Evolutionary conservation across 2,113 vertebrate genomes (phyloP), one percentile per base, ranked within the genome.

Genomic region (Neofelis nebulosa): DNA sequence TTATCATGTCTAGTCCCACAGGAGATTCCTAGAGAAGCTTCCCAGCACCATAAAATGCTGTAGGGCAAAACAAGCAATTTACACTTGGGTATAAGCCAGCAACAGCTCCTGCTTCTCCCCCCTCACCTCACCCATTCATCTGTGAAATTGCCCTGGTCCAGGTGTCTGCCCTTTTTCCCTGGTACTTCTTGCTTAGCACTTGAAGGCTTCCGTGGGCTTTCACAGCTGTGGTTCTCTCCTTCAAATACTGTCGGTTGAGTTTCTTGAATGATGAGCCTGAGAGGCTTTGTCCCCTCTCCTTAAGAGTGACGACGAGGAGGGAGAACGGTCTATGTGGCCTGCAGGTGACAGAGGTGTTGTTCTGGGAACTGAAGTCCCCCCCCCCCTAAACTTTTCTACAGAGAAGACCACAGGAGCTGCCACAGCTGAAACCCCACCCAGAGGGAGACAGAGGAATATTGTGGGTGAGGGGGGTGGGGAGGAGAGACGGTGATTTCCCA

Each of bases 221-320:
- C 92, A 95, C 27, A 90, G 38, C 23, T 92, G 13, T 48, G 78
- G 93, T 85, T 97, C 25, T 97, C 97, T 91, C 38, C n/a, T 98
- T 97, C 95, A 96, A 78, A 96, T 95, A 52, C 33, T 50, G 21
- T 41, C 31, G 0, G 33, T 97, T 97, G 98, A 78, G 41, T 36
- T 97, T 96, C 92, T 96, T 65, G 55, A 61, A 36, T 31, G 65
- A n/a, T 48, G 88, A 78, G 7, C 23, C 55, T 89, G 1, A 97
- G 92, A 96, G 16, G 74, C 45, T 87, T 63, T n/a, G 78, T 84
- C 45, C 63, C 66, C n/a, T 71, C 31, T 38, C 33, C 3, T 41
- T n/a, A 89, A 85, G 69, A n/a, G 55, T 12, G 16, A 38, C 25
- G 61, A 66, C 36, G 38, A 57, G 61, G 68, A 87, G 21, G 82